Evolutionary conservation across 2,113 vertebrate species (phyloP).

Genomic region (Ictalurus furcatus): DNA sequence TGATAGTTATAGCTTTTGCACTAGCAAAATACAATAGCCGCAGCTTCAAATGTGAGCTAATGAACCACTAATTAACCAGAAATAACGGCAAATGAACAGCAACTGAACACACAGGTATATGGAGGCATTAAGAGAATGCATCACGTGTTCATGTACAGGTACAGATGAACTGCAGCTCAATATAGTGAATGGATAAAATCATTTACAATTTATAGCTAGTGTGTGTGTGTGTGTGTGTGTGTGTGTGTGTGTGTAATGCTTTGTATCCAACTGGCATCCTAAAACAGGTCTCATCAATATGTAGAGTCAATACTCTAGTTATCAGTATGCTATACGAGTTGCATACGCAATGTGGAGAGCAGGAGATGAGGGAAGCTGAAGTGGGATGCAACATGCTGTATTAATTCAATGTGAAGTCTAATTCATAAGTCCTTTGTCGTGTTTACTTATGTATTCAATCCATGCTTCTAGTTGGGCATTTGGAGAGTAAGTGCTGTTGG

Average conservation of each 20-base stretch:
- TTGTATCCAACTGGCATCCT: not conserved
- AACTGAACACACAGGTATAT: not conserved
- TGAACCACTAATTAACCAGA: slow-evolving; percentile 15
- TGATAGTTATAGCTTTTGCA: slow-evolving; percentile 4
- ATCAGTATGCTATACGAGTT: slow-evolving; percentile 48
- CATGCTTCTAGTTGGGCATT: not conserved
- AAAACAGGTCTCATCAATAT: slow-evolving; percentile 43
- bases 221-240: not conserved
- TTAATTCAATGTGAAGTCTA: not conserved
- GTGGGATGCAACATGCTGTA: slow-evolving; percentile 10
- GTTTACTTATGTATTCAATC: slow-evolving; percentile 14
- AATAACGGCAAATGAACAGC: slow-evolving; percentile 23
- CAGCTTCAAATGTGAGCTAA: slow-evolving; percentile 37
- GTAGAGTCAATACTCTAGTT: slow-evolving; percentile 43
- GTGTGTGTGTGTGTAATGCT: not conserved
- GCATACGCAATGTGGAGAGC: not conserved
- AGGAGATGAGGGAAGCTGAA: slow-evolving; percentile 20
- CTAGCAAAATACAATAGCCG: slow-evolving; percentile 15
- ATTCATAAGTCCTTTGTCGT: slow-evolving; percentile 5
- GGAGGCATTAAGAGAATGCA: not conserved
- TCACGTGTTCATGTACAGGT: not conserved
- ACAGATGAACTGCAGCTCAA: not conserved
- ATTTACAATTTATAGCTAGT: slow-evolving; percentile 6
- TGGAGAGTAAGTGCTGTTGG: not conserved
- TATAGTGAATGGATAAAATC: not conserved